These are phyloP conservation scores for Ceyx melanurus DNA, from an alignment of 2,113 vertebrate species.

Conservation along the genomic window DNA sequence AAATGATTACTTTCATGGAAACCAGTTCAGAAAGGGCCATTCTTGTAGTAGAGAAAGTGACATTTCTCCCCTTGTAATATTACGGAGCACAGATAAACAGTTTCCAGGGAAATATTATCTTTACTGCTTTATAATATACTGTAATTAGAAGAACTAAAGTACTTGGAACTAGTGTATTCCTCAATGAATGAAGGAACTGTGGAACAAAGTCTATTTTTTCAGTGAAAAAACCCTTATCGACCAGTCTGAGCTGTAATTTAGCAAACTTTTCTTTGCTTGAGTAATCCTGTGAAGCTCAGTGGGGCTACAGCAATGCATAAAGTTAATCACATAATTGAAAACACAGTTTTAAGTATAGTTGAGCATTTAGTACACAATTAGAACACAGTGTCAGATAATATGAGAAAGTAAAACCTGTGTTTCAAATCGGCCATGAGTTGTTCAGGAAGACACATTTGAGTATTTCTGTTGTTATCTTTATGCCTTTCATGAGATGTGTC, in stretches of 20 bases:
- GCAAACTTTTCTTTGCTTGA: constrained; percentile 7
- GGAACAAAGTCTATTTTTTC: not conserved
- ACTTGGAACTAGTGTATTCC: not conserved
- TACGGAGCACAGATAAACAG: constrained; percentile 5
- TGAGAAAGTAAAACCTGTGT: not conserved
- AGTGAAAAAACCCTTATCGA: not conserved
- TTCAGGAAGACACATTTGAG: not conserved
- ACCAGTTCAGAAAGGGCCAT: constrained; percentile 32
- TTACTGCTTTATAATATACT: constrained; percentile 6
- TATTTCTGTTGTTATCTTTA: not conserved
- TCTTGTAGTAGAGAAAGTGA: not conserved
- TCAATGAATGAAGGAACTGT: not conserved
- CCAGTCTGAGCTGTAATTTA: constrained; percentile 2
- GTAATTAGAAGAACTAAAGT: constrained; percentile 20
- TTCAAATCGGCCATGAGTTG: not conserved
- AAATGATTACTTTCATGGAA: not conserved
- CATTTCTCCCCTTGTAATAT: constrained; percentile 26
- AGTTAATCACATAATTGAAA: constrained; percentile 39
- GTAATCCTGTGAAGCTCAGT: constrained; percentile 18
- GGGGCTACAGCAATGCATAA: not conserved
- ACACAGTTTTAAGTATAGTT: constrained; percentile 1
- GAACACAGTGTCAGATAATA: not conserved
- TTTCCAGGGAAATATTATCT: constrained; percentile 45
- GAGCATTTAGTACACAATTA: constrained; percentile 6
- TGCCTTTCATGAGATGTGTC: not conserved